Conservation (phyloP, 2,797 vertebrate species). For the Hypotaenidia okinawae region DNA sequence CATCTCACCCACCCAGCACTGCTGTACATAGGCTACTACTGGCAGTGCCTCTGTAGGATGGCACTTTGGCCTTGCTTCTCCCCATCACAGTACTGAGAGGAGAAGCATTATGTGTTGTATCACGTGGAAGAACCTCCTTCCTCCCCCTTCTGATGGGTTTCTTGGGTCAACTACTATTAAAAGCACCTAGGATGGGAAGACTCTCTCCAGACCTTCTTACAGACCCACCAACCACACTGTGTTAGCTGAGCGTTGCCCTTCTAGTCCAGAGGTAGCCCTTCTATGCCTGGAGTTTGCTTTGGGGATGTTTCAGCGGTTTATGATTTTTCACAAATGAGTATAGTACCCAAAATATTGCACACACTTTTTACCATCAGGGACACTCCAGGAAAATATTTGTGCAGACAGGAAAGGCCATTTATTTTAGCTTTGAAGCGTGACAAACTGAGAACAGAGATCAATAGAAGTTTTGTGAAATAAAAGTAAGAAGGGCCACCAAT, state of each 20-base stretch:
- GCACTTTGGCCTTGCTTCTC: background rate
- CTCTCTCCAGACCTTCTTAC: background rate
- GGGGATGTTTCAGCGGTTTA: background rate
- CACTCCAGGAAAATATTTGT: background rate
- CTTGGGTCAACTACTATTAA: background rate
- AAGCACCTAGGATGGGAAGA: background rate
- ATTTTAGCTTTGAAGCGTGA: background rate
- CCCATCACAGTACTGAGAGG: background rate
- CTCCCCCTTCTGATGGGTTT: background rate
- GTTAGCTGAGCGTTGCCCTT: background rate
- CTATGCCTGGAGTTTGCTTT: background rate
- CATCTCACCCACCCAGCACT: background rate
- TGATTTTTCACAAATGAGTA: background rate
- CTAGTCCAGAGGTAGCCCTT: background rate
- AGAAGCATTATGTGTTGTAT: background rate
- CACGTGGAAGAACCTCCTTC: background rate
- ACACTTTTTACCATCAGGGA: background rate
- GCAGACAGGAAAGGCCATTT: background rate
- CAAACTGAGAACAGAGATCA: background rate
- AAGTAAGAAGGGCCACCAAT: background rate
- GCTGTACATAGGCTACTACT: background rate
- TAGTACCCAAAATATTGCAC: background rate
- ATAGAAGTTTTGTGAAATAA: background rate
- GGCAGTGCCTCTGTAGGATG: rapidly evolving
- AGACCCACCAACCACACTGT: background rate